Evolutionary conservation across 2,888 invertebrate species (phyloP).

Genomic region (Halictus quadricinctus): DNA sequence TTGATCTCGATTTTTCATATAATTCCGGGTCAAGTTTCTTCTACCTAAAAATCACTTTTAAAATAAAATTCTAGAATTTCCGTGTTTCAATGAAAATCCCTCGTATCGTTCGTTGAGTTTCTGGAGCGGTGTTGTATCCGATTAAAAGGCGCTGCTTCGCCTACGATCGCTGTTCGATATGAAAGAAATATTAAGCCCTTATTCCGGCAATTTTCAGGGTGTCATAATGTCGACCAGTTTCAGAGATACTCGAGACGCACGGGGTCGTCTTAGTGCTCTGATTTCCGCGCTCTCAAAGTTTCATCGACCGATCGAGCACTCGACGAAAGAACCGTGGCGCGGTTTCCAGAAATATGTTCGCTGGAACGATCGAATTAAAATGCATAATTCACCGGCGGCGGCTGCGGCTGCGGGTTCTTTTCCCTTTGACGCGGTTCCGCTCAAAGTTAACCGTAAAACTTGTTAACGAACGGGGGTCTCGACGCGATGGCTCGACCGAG

Average conservation of each 20-base stretch:
- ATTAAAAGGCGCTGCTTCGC: too few species aligned
- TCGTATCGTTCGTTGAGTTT: too few species aligned
- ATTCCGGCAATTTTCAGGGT: not conserved
- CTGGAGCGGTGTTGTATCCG: too few species aligned
- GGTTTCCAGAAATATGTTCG: not conserved
- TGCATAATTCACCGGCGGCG: not conserved
- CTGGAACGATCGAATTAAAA: slow-evolving; percentile 4
- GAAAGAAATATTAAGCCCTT: too few species aligned
- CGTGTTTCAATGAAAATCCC: not conserved
- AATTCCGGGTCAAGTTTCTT: too few species aligned
- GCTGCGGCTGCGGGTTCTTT: not conserved
- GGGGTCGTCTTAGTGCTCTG: not conserved
- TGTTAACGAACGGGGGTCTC: slow-evolving; percentile 16
- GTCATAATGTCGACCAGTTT: not conserved
- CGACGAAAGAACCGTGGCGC: not conserved
- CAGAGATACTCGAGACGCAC: not conserved
- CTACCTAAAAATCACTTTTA: too few species aligned
- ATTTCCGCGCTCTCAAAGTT: slow-evolving; percentile 21
- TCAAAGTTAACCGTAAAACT: slow-evolving; percentile 5
- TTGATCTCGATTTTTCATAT: too few species aligned
- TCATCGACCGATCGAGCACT: not conserved
- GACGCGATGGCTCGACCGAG: not conserved
- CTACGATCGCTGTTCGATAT: too few species aligned
- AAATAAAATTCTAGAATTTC: not conserved
- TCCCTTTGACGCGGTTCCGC: not conserved